Percentiles rank a stretch among this genome's conserved stretches.
Evolutionary conservation across 2,888 invertebrate genomes (phyloP).

Genomic region (Macropis europaea): DNA sequence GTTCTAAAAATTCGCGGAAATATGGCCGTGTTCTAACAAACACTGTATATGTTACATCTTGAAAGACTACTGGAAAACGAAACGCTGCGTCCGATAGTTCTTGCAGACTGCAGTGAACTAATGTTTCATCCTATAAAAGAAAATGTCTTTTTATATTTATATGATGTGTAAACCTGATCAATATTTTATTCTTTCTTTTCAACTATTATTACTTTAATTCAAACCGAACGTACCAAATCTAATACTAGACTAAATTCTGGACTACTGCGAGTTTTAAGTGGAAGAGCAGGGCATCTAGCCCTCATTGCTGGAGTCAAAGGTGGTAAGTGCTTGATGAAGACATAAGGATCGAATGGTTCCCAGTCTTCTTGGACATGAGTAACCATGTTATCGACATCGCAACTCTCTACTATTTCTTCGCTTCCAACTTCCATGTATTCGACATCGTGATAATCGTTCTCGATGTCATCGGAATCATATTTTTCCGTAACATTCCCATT

Average conservation of each 20-base stretch:
- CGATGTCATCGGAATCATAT: slow-evolving; percentile 69
- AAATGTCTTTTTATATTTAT: slow-evolving; percentile 13
- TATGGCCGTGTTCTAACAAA: slow-evolving; percentile 94
- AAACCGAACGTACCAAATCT: slow-evolving; percentile 71
- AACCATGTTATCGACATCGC: slow-evolving; percentile 78
- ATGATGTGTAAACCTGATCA: not conserved
- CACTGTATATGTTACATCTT: slow-evolving; percentile 93
- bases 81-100: slow-evolving; percentile 96
- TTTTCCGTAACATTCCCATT: slow-evolving; percentile 72
- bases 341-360: slow-evolving; percentile 93
- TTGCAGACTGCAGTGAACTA: slow-evolving; percentile 96
- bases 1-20: slow-evolving; percentile 95
- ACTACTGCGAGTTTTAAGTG: slow-evolving; percentile 94
- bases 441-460: slow-evolving; percentile 72
- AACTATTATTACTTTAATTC: not conserved
- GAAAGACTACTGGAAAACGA: slow-evolving; percentile 95
- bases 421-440: slow-evolving; percentile 77
- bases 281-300: slow-evolving; percentile 89
- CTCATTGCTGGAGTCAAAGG: slow-evolving; percentile 89
- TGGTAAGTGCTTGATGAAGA: slow-evolving; percentile 95
- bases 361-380: slow-evolving; percentile 83
- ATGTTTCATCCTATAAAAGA: slow-evolving; percentile 90
- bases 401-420: slow-evolving; percentile 77
- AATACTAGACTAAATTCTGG: slow-evolving; percentile 94
- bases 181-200: not conserved